Percentiles rank a stretch among this genome's conserved stretches.
Evolutionary conservation across 2,888 invertebrate genomes (phyloP).

Genomic region (Coremacera marginata): DNA sequence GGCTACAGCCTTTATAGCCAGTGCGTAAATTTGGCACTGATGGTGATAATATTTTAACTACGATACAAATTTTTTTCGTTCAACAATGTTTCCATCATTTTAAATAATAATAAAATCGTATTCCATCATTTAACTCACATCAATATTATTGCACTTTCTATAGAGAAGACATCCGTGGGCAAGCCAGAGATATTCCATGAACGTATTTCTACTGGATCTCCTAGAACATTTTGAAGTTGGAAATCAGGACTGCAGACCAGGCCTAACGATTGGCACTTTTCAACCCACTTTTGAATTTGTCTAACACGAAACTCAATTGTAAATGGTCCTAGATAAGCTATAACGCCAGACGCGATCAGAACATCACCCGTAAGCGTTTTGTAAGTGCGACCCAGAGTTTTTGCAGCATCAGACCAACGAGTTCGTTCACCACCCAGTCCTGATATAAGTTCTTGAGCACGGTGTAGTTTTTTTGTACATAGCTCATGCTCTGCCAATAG

Average conservation of each 20-base stretch:
- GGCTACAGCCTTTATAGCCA: too few relatives aligned
- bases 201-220: constrained; percentile 90
- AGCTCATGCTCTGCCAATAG: constrained; percentile 83
- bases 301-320: constrained; percentile 78
- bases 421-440: constrained; percentile 93
- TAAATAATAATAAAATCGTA: too few relatives aligned
- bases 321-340: constrained; percentile 93
- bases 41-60: too few relatives aligned
- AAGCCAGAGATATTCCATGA: constrained; percentile 93
- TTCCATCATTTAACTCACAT: constrained; percentile 72
- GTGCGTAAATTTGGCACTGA: too few relatives aligned
- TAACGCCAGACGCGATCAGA: constrained; percentile 87
- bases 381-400: constrained; percentile 77
- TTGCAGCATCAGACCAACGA: constrained; percentile 87
- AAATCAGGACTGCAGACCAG: constrained; percentile 82
- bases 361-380: constrained; percentile 87
- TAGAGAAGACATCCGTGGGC: constrained; percentile 89
- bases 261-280: constrained; percentile 76
- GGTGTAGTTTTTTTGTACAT: constrained; percentile 87
- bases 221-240: constrained; percentile 82
- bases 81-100: too few relatives aligned
- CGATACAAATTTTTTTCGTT: too few relatives aligned
- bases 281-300: constrained; percentile 82
- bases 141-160: constrained; percentile 93
- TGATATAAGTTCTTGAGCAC: constrained; percentile 92